Percentiles rank a stretch among this genome's conserved stretches.
These are phyloP conservation scores for Drosophila dives DNA, from an alignment of 2,888 invertebrate genomes.

Conservation along the genomic window DNA sequence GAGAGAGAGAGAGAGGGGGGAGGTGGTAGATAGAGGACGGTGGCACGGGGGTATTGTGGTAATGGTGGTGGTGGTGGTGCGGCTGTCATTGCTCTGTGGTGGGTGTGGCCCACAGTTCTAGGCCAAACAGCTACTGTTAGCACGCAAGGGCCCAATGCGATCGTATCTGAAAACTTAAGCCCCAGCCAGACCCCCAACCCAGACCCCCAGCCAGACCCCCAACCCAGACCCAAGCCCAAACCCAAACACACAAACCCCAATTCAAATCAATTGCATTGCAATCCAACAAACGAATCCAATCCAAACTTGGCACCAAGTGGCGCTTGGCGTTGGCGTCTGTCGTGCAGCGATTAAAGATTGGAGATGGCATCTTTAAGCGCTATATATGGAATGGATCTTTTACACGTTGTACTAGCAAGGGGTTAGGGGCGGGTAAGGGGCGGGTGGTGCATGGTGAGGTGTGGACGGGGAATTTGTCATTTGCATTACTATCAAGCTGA, in stretches of 20 bases:
- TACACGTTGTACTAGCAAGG: background rate
- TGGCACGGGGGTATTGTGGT: background rate
- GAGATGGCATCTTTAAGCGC: constrained; percentile 54
- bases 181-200: constrained; percentile 2
- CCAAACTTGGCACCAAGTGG: constrained; percentile 55
- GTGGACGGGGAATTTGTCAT: constrained; percentile 39
- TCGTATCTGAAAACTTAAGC: constrained; percentile 27
- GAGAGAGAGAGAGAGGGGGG: background rate
- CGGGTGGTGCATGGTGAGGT: background rate
- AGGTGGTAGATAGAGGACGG: background rate
- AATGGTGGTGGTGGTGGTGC: background rate
- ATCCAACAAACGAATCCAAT: constrained; percentile 13
- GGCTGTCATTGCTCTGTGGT: constrained; percentile 22
- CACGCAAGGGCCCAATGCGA: constrained; percentile 50
- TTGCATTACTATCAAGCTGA: constrained; percentile 47
- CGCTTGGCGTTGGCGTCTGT: constrained; percentile 64
- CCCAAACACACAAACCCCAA: constrained; percentile 13
- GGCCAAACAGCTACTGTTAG: constrained; percentile 54
- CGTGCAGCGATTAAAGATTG: constrained; percentile 55
- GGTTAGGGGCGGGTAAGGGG: background rate
- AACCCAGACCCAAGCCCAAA: background rate
- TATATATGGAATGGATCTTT: constrained; percentile 39
- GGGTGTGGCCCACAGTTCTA: constrained; percentile 54
- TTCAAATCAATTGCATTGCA: constrained; percentile 23
- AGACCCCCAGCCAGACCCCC: background rate